Evolutionary conservation across 1,140 invertebrate species (phyloP), one percentile per base, ranked within the genome.

Genomic region (Caerostris extrusa): DNA sequence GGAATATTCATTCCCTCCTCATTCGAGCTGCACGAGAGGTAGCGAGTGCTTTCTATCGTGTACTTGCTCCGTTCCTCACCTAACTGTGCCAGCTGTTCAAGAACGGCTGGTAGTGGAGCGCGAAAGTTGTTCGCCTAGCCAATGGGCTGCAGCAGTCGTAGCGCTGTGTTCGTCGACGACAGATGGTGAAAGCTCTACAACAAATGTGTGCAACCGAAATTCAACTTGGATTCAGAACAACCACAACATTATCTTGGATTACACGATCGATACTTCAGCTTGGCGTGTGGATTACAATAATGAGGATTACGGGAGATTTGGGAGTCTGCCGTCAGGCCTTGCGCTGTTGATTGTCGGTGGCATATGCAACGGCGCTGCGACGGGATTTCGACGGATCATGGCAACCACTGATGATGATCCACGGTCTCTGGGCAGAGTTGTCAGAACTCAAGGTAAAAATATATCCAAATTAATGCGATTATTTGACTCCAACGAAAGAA

Each of bases 31-130:
- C 19, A 7, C 53, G 19, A 56, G 92, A 88, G 64, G 19, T 81
- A 19, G 92, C 50, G 86, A 93, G 53, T 17, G 71, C 71, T 50
- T 17, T 82, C 83, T 86, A 19, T 55, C 91, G 53, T 34, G 34
- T 77, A 8, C 58, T 55, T 7, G 58, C 56, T 85, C 71, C 5
- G 19, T 57, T 12, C 53, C 57, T 71, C 55, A 67, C 71, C 34
- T 82, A 89, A 61, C 93, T 90, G 93, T 90, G 93, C 88, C 93
- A 93, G 92, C 92, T 88, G 91, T 61, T 71, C 57, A 67, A 50
- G 64, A 50, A 61, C 71, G 77, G 69, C 17, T 89, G 57, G 56
- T 57, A 34, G 34, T 34, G 8, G 19, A 93, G 82, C 83, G 83
- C 91, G 91, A 93, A 93, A 93, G 58, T 82, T 67, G 83, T 87